Conservation (phyloP, 1,140 invertebrate genomes). For the Drosophila pallidifrons region DNA sequence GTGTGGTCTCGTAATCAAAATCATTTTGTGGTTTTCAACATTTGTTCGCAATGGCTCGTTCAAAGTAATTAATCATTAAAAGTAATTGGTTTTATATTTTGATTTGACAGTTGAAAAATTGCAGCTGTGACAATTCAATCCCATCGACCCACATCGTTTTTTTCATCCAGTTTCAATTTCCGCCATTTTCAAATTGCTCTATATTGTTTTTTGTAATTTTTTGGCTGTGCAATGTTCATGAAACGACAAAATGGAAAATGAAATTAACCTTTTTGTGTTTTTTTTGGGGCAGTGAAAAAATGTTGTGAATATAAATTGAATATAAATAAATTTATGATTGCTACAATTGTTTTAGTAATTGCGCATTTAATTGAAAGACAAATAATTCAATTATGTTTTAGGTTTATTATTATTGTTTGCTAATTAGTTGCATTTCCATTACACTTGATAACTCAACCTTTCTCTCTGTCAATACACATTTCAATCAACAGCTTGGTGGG, state of each 20-base stretch:
- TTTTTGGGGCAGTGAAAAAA: slow-evolving; percentile 12
- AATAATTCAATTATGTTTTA: slow-evolving; percentile 9
- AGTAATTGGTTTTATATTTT: slow-evolving; percentile 81
- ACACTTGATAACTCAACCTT: neutral
- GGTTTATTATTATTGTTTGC: neutral
- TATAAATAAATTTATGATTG: slow-evolving; percentile 40
- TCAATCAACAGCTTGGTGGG: neutral
- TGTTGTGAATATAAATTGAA: slow-evolving; percentile 58
- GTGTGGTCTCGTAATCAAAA: slow-evolving; percentile 66
- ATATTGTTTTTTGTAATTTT: neutral
- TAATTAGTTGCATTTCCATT: neutral
- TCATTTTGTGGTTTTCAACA: slow-evolving; percentile 76
- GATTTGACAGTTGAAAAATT: slow-evolving; percentile 82
- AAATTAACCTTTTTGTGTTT: slow-evolving; percentile 8
- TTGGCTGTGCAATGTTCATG: neutral
- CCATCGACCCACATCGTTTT: slow-evolving; percentile 19
- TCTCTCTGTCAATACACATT: neutral
- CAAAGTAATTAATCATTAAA: slow-evolving; percentile 75
- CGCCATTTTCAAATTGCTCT: slow-evolving; percentile 7
- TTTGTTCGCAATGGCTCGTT: slow-evolving; percentile 33
- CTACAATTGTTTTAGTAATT: neutral
- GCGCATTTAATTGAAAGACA: neutral
- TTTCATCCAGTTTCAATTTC: slow-evolving; percentile 3
- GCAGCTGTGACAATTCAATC: slow-evolving; percentile 74
- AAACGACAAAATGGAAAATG: slow-evolving; percentile 20